These are phyloP conservation scores for Steatornis caripensis DNA, from an alignment of 2,113 vertebrate species.

Conservation along the genomic window DNA sequence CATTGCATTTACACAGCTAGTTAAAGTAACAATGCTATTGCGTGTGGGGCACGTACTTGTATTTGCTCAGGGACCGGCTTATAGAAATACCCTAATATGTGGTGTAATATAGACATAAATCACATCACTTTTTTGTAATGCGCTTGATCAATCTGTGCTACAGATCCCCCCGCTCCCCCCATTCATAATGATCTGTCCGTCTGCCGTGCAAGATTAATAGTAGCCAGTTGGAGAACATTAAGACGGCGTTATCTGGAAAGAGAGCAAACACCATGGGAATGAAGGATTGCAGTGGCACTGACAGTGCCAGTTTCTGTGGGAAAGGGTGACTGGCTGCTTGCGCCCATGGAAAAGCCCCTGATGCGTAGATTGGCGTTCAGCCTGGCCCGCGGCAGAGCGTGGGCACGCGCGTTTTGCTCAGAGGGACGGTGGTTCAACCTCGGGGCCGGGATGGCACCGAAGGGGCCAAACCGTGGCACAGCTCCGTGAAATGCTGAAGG, in stretches of 20 bases:
- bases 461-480: neutral
- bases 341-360: neutral
- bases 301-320: neutral
- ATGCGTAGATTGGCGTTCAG: accelerated
- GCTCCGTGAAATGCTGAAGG: neutral
- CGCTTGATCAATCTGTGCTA: neutral
- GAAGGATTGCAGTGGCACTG: neutral
- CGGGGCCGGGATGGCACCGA: accelerated
- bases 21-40: neutral
- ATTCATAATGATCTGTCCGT: neutral
- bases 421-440: neutral
- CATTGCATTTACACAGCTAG: accelerated
- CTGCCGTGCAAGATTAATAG: neutral
- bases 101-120: neutral
- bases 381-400: neutral
- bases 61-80: neutral
- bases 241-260: neutral
- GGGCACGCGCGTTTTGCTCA: neutral
- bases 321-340: neutral
- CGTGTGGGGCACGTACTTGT: accelerated
- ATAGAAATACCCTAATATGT: neutral
- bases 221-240: neutral
- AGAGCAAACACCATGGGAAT: neutral
- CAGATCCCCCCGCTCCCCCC: neutral
- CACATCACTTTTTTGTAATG: neutral